A percentile compares a stretch with the other conserved stretches of the same genome.
Evolutionary conservation across 2,113 vertebrate species (phyloP).

Genomic region (Ginglymostoma cirratum): DNA sequence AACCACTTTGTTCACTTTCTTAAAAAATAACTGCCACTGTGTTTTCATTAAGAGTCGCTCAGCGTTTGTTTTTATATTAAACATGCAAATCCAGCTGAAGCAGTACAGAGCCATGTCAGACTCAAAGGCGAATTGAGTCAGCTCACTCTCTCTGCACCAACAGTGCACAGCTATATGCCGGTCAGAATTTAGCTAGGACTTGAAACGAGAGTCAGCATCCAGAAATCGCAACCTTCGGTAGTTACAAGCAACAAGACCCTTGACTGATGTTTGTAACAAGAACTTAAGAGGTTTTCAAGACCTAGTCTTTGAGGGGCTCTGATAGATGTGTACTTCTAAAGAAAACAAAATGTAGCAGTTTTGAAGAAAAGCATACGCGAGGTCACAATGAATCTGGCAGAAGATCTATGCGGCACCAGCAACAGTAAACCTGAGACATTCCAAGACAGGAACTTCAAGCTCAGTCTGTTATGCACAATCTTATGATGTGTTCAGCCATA

Average conservation of each 20-base stretch:
- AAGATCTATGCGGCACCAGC: neutral
- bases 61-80: neutral
- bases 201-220: neutral
- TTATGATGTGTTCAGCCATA: neutral
- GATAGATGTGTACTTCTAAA: neutral
- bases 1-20: no score
- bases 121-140: neutral
- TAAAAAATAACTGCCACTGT: neutral
- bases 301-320: neutral
- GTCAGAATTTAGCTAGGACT: neutral
- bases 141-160: neutral
- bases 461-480: neutral
- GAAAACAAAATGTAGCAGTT: neutral
- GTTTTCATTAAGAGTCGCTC: neutral
- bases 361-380: neutral
- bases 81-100: neutral
- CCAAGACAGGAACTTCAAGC: neutral
- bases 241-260: neutral
- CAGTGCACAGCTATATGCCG: neutral
- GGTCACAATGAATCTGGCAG: neutral
- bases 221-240: neutral
- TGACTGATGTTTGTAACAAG: neutral
- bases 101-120: neutral
- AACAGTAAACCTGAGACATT: neutral
- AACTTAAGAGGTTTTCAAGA: neutral